These are phyloP conservation scores for Trichechus manatus DNA, from an alignment of 2,113 vertebrate genomes.

Conservation along the genomic window DNA sequence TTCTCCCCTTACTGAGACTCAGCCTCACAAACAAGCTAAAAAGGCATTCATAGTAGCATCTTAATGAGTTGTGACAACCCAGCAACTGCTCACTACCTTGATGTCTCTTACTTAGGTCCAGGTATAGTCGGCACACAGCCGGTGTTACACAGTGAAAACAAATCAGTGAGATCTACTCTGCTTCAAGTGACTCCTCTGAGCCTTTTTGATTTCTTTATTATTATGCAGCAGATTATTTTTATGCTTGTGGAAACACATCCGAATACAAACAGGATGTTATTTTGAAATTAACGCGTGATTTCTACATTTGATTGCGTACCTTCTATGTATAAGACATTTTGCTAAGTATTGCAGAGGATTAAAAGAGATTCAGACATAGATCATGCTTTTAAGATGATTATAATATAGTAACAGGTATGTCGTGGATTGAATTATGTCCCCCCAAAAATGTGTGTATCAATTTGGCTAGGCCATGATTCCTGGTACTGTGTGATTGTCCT, in stretches of 20 bases:
- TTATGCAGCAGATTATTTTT: background rate
- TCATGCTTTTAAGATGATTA: background rate
- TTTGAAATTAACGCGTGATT: slow-evolving; percentile 51
- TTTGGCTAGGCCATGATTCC: too few relatives aligned
- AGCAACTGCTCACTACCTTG: background rate
- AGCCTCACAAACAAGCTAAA: background rate
- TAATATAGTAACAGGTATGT: background rate
- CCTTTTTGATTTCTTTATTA: background rate
- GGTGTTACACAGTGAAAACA: background rate
- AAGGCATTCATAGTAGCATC: background rate
- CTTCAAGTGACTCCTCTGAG: background rate
- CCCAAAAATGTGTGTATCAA: too few relatives aligned
- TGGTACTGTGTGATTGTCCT: too few relatives aligned
- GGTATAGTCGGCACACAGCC: background rate
- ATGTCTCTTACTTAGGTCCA: background rate
- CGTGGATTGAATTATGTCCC: too few relatives aligned
- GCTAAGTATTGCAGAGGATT: background rate
- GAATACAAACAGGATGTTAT: background rate
- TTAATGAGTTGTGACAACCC: background rate
- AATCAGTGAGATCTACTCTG: background rate
- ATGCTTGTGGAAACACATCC: background rate
- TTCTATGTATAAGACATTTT: background rate
- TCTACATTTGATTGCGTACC: background rate
- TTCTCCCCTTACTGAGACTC: background rate
- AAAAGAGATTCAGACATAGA: background rate